Conservation (phyloP, 2,113 vertebrate species). For the Stercorarius parasiticus region DNA sequence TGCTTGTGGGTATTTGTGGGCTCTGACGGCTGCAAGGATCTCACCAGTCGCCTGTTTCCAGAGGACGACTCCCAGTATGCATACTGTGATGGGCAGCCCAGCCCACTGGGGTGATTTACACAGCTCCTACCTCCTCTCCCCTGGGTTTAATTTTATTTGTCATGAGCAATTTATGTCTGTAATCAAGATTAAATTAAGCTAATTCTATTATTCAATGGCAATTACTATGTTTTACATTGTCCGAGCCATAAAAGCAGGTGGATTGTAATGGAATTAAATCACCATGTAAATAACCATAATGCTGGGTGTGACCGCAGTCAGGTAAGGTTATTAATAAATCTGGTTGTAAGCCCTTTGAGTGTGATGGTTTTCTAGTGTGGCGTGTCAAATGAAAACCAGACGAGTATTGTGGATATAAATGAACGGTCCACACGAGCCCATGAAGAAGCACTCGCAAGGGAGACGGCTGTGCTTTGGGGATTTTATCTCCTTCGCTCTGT, state of each 20-base stretch:
- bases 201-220: not conserved
- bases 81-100: not conserved
- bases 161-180: not conserved
- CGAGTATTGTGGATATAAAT: not conserved
- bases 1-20: not conserved
- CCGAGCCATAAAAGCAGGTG: not conserved
- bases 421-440: not conserved
- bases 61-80: not conserved
- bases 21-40: not conserved
- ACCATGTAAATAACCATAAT: not conserved
- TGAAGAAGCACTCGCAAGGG: not conserved
- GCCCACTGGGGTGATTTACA: not conserved
- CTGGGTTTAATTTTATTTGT: slow-evolving; percentile 6
- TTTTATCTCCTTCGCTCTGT: not conserved
- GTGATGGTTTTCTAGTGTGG: not conserved
- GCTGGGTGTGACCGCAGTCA: not conserved
- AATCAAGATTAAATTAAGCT: slow-evolving; percentile 20
- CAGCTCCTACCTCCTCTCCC: not conserved
- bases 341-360: not conserved
- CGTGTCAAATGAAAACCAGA: not conserved
- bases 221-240: not conserved
- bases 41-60: not conserved
- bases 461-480: not conserved
- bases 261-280: not conserved
- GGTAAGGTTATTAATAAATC: not conserved